phyloP scores from a whole-genome alignment of 2,113 vertebrate genomes.

The Bagarius yarrelli region DNA sequence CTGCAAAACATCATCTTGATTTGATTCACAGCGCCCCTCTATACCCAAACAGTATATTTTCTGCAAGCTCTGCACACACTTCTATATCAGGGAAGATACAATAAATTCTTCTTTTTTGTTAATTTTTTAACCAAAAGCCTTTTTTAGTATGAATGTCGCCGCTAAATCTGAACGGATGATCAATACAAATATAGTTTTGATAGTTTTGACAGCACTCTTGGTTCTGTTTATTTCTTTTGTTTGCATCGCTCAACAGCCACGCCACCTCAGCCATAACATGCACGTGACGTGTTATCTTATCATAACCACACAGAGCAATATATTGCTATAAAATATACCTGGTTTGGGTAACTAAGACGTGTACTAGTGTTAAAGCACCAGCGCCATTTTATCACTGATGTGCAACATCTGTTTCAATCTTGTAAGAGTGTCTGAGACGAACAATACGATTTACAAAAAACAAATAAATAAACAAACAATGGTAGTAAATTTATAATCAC shows the following conservation, averaged over 20 bases:
- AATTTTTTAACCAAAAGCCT: too few relatives aligned
- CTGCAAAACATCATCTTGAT: too few relatives aligned
- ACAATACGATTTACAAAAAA: neutral
- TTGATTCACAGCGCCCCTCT: neutral
- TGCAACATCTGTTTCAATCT: constrained; percentile 6
- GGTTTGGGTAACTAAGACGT: neutral
- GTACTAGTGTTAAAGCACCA: constrained; percentile 4
- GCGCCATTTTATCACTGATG: constrained; percentile 3
- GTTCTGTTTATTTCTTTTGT: neutral
- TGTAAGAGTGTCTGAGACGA: neutral
- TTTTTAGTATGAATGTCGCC: neutral
- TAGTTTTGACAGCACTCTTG: neutral
- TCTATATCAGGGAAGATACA: neutral
- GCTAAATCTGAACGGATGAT: neutral
- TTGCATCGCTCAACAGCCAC: neutral
- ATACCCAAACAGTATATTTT: neutral
- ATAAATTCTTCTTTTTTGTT: too few relatives aligned
- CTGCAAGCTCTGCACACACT: neutral
- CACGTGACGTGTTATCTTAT: too few relatives aligned
- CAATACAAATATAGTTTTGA: neutral
- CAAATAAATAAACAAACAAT: neutral
- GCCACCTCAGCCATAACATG: neutral
- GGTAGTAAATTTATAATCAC: neutral
- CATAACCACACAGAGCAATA: neutral
- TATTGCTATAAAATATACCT: neutral